phyloP scores from a whole-genome alignment of 2,888 invertebrate genomes.

The Nomada fabriciana region DNA sequence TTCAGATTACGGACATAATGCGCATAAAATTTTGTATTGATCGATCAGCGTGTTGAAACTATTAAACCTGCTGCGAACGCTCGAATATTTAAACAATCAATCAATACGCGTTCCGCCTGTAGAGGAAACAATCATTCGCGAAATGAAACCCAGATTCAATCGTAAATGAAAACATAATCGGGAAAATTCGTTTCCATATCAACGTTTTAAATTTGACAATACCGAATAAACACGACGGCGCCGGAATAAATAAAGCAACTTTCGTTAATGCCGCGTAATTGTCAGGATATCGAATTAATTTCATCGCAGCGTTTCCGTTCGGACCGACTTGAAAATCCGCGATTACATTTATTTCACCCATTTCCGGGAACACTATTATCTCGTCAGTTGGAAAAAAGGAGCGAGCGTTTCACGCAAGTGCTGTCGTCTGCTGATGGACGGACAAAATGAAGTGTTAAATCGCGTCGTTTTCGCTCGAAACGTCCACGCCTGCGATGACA shows the following conservation, averaged over 20 bases:
- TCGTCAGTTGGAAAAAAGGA: conserved; percentile 21
- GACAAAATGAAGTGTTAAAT: conserved; percentile 53
- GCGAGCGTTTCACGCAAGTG: conserved; percentile 18
- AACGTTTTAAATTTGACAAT: neutral
- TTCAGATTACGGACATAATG: too few relatives aligned
- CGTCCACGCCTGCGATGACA: conserved; percentile 27
- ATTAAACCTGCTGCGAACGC: too few relatives aligned
- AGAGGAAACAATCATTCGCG: too few relatives aligned
- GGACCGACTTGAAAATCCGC: conserved; percentile 34
- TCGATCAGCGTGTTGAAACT: too few relatives aligned
- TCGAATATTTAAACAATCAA: too few relatives aligned
- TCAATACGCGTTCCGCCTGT: too few relatives aligned
- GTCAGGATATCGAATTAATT: conserved; percentile 28
- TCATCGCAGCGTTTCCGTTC: neutral
- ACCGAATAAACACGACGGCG: neutral
- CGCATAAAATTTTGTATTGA: too few relatives aligned
- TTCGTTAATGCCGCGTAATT: conserved; percentile 10
- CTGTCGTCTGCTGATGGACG: conserved; percentile 21
- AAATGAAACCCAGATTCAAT: too few relatives aligned
- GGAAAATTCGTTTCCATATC: neutral
- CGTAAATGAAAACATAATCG: too few relatives aligned
- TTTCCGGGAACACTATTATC: conserved; percentile 33
- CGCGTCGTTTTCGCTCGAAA: conserved; percentile 31
- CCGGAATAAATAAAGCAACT: neutral
- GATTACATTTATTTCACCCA: conserved; percentile 28